phyloP scores from a whole-genome alignment of 2,113 vertebrate species.

The Xyrauchen texanus region DNA sequence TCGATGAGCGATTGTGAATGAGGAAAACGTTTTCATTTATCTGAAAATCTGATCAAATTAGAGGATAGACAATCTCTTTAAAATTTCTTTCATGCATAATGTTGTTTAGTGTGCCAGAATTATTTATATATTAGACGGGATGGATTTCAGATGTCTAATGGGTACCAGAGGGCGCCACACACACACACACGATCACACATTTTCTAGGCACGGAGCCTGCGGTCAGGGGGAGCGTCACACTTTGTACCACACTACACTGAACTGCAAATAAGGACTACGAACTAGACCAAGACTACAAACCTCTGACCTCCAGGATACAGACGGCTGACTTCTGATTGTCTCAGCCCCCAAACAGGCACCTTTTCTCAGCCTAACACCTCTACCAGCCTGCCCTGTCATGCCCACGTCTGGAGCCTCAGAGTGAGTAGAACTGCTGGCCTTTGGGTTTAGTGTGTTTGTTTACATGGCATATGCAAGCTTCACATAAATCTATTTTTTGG shows the following conservation, averaged over 20 bases:
- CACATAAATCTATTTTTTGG: not conserved
- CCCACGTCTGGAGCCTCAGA: slow-evolving; percentile 17
- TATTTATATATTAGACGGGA: not conserved
- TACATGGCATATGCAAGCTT: not conserved
- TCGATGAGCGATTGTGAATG: slow-evolving; percentile 20
- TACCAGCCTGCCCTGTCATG: not conserved
- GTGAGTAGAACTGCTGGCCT: not conserved
- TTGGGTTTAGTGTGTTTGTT: not conserved
- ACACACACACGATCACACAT: not conserved
- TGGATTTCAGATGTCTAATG: slow-evolving; percentile 1
- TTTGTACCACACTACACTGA: not conserved
- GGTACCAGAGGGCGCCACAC: not conserved
- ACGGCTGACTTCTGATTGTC: not conserved
- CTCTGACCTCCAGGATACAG: not conserved
- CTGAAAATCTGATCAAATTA: slow-evolving; percentile 32
- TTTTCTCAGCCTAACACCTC: not conserved
- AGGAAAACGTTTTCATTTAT: slow-evolving; percentile 44
- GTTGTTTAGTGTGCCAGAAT: not conserved
- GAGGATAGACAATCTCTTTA: not conserved
- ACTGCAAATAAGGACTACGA: not conserved
- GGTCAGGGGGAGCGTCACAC: not conserved
- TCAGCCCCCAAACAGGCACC: not conserved
- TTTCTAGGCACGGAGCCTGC: slow-evolving; percentile 17
- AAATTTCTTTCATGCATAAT: not conserved
- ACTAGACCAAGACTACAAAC: not conserved